phyloP scores from a whole-genome alignment of 2,113 vertebrate genomes.

The Xiphias gladius region DNA sequence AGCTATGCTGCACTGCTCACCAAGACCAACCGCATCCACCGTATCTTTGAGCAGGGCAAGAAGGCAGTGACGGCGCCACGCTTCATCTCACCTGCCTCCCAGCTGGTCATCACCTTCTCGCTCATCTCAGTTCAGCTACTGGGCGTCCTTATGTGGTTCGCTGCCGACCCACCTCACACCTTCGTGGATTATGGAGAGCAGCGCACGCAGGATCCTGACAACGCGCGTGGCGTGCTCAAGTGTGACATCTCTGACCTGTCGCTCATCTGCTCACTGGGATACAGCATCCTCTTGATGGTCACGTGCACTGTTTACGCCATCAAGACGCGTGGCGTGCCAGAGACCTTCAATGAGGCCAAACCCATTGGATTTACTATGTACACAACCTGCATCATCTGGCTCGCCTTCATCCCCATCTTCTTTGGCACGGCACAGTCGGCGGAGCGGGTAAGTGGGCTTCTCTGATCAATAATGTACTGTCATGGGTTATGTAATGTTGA shows the following conservation, averaged over 20 bases:
- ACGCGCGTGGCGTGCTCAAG: conserved; percentile 93
- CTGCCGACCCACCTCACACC: conserved; percentile 91
- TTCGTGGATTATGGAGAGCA: conserved; percentile 97
- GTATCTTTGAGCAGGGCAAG: conserved; percentile 98
- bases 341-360: conserved; percentile 99
- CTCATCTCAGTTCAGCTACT: conserved; percentile 95
- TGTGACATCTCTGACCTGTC: conserved; percentile 98
- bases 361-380: conserved; percentile 99
- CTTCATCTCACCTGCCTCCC: conserved; percentile 96
- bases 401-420: conserved; percentile 99
- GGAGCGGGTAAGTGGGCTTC: conserved; percentile 91
- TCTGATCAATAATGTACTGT: conserved; percentile 36
- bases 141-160: conserved; percentile 94
- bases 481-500: conserved; percentile 45
- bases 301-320: conserved; percentile 99
- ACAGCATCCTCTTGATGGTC: conserved; percentile 98
- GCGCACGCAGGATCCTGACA: conserved; percentile 91
- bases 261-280: conserved; percentile 97
- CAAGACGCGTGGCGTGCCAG: conserved; percentile 96
- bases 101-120: conserved; percentile 94
- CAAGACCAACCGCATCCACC: conserved; percentile 98
- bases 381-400: conserved; percentile 98
- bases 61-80: conserved; percentile 93
- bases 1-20: conserved; percentile 96
- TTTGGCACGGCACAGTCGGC: conserved; percentile 97